Base-by-base conservation (phyloP, 2,888 invertebrate genomes). In the Apotomis capreana region DNA sequence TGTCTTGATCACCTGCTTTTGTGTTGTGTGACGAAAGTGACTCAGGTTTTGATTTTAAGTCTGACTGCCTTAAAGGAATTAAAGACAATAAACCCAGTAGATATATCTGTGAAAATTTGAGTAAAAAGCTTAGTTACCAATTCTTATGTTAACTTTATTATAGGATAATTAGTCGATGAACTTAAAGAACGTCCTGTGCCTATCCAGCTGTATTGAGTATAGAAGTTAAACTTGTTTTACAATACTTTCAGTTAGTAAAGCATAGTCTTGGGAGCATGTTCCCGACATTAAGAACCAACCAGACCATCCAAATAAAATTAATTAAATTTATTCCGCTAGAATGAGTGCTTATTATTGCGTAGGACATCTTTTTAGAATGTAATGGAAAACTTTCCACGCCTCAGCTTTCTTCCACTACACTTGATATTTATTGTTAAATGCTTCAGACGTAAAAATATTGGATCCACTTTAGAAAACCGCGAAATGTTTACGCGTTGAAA, bases 351-450 rank as follows among this genome's bases (percentile, higher is more conserved):
- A 46, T 9, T 46, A 46, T 55, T 70, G 49, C 37, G 54, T 13
- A 46, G 46, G 64, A 60, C 59, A 15, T 65, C 13, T 54, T 54
- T 65, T 46, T 64, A 49, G 15, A 58, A 51, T 54, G 26, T 26
- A 5, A n/a, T 10, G 40, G 13, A 64, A 36, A 54, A 54, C n/a
- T 44, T 55, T 15, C 13, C 10, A 63, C 40, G 52, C 15, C 52
- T 52, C 13, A 65, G 12, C 36, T 70, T 58, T 65, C 26, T 69
- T 69, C 51, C 69, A 46, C 44, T 64, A 58, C 15, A 52, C 26
- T 64, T 52, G 8, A 69, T n/a, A 46, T 64, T 60, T 51, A 64
- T 46, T 52, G n/a, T 44, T 46, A 59, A 63, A 63, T 58, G 37
- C n/a, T 51, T 57, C 49, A 9, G 62, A 63, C 62, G 26, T 69